Base-by-base conservation (phyloP, 2,113 vertebrate species). In the Phoxinus phoxinus region DNA sequence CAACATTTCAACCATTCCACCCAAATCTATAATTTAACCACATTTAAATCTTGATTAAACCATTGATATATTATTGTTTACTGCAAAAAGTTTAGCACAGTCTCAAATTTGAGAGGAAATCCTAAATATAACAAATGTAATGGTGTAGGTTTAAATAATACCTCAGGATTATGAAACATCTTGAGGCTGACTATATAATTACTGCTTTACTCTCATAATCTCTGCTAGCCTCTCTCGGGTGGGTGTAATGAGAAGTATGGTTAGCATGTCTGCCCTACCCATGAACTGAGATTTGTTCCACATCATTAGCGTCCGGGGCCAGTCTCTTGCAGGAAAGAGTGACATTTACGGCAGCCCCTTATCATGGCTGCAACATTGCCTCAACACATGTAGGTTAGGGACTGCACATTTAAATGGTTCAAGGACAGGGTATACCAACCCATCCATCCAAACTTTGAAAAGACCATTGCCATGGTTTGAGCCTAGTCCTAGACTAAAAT, bases 221-320 rank as follows among this genome's bases (percentile, higher is more conserved):
- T 84, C 23, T 46, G 12, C 56, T 74, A 84, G 35, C 6, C 19
- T 51, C 41, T 81, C 23, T 76, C 8, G 25, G 74, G 74, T 83
- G 73, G 53, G 56, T 48, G 13, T 46, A 78, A 83, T 41, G 65
- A 63, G 27, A 48, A 25, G 51, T 65, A 67, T 11, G 81, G 53
- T 84, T 82, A 83, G 81, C 27, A 37, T 59, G 10, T 58, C 25
- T 35, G 80, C 67, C 63, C 56, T 61, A 51, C 71, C n/a, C 48
- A 53, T 77, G 78, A 81, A 82, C 72, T 72, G 30, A 85, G 78
- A 84, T 61, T 80, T 41, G 71, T 77, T 89, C 61, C 78, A 56
- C 53, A 71, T 76, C 84, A 86, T 86, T 87, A 87, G 84, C 32
- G 7, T 48, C 27, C 11, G 44, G 65, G 65, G 6, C 21, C 73